A percentile compares a stretch with the other conserved stretches of the same genome.
Conservation (phyloP, 2,113 vertebrate genomes). For the Brachypteracias leptosomus region DNA sequence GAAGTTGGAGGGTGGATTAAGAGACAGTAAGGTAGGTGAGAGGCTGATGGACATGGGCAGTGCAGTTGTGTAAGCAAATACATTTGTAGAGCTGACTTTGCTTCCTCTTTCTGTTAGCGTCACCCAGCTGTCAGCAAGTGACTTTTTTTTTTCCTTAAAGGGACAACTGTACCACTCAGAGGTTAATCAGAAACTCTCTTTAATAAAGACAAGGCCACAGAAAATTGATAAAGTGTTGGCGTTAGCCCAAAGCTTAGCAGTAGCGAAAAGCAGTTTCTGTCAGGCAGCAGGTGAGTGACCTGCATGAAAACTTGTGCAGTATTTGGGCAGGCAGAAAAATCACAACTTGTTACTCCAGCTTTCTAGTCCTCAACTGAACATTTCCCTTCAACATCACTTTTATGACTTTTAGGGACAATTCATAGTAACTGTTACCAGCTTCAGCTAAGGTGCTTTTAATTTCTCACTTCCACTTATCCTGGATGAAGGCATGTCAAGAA, state of each 20-base stretch:
- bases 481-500: not conserved
- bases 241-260: not conserved
- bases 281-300: not conserved
- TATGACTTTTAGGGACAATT: not conserved
- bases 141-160: not conserved
- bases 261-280: not conserved
- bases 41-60: not conserved
- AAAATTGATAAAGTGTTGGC: slow-evolving; percentile 10
- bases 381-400: not conserved
- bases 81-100: not conserved
- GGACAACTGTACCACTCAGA: not conserved
- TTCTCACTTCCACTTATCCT: not conserved
- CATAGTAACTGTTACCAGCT: not conserved
- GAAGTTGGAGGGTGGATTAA: not conserved
- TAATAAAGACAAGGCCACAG: slow-evolving; percentile 37
- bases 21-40: not conserved
- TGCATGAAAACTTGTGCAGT: not conserved
- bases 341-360: not conserved
- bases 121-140: not conserved
- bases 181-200: slow-evolving; percentile 36
- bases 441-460: not conserved
- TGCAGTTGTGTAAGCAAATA: not conserved
- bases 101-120: not conserved
- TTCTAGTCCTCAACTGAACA: not conserved
- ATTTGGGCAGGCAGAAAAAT: not conserved